Evolutionary conservation across 2,113 vertebrate genomes (phyloP).

Genomic region (Gila orcuttii): DNA sequence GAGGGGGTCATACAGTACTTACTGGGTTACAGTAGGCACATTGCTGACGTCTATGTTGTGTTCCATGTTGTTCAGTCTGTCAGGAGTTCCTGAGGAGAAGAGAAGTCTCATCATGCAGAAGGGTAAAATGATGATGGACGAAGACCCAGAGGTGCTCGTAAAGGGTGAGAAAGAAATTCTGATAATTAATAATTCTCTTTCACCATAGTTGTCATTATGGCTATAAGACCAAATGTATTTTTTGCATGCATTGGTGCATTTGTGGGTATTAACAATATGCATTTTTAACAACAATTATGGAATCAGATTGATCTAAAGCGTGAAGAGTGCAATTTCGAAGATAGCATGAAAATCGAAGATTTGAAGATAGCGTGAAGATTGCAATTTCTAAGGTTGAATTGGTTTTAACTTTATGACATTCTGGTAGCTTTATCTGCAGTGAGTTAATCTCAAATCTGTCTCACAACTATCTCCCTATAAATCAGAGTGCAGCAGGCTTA

Average conservation of each 20-base stretch:
- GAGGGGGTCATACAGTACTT: slow-evolving; percentile 57
- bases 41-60: slow-evolving; percentile 57
- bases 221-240: background rate
- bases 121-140: slow-evolving; percentile 79
- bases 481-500: background rate
- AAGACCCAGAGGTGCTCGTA: slow-evolving; percentile 83
- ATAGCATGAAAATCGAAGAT: too few relatives aligned
- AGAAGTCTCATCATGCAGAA: slow-evolving; percentile 89
- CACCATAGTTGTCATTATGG: background rate
- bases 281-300: background rate
- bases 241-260: slow-evolving; percentile 7
- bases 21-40: slow-evolving; percentile 64
- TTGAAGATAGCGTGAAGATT: background rate
- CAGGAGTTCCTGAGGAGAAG: slow-evolving; percentile 85
- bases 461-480: background rate
- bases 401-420: background rate
- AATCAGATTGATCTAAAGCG: background rate
- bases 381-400: background rate
- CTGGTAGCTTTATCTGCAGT: background rate
- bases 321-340: background rate
- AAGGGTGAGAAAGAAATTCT: slow-evolving; percentile 81
- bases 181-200: background rate
- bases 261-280: background rate
- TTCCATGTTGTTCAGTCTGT: slow-evolving; percentile 66
- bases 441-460: background rate